Percentiles rank a stretch among this genome's conserved stretches.
phyloP scores from a whole-genome alignment of 2,888 invertebrate species.

The Tiliacea citrago region DNA sequence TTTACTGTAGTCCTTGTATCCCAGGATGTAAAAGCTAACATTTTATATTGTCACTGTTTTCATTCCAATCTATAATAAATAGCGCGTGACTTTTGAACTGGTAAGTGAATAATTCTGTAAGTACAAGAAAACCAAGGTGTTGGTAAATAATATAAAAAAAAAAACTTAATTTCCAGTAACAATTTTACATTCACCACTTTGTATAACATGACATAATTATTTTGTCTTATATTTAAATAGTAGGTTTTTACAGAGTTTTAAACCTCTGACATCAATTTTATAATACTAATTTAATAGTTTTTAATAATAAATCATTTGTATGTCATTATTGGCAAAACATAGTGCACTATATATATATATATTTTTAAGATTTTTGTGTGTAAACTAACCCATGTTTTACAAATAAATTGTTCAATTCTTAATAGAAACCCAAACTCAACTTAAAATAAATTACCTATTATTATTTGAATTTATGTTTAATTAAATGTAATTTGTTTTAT shows the following conservation, averaged over 20 bases:
- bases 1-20: background rate
- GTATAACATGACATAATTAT: too few relatives aligned
- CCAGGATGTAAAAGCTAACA: background rate
- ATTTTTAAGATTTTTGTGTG: background rate
- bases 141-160: background rate
- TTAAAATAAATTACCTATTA: too few relatives aligned
- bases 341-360: background rate
- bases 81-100: background rate
- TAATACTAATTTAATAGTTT: background rate
- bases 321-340: background rate
- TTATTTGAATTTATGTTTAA: too few relatives aligned
- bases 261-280: background rate
- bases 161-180: background rate
- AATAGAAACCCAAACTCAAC: too few relatives aligned
- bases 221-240: background rate
- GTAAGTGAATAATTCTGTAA: background rate
- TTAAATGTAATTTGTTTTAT: too few relatives aligned
- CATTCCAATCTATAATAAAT: background rate
- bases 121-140: background rate
- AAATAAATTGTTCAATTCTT: background rate
- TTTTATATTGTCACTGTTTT: conserved; percentile 27
- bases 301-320: background rate
- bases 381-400: background rate
- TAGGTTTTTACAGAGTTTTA: background rate
- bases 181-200: background rate